Conservation (phyloP, 2,797 vertebrate genomes). For the Phaenicophaeus curvirostris region DNA sequence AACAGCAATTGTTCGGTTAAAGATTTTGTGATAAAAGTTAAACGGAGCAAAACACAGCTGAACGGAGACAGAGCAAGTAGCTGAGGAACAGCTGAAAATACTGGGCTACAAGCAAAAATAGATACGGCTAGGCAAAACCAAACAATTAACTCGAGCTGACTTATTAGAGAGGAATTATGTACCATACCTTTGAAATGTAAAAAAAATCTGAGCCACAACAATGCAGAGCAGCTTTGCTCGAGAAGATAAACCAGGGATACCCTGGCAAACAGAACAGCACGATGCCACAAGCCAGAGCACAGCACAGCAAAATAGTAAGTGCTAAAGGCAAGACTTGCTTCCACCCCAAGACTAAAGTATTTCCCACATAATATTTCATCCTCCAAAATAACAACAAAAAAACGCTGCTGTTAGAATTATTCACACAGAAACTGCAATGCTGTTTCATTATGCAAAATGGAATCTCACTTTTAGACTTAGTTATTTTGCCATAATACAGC, state of each 20-base stretch:
- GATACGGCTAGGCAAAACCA: background rate
- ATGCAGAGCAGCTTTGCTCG: background rate
- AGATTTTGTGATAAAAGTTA: slow-evolving; percentile 48
- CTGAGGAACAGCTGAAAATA: slow-evolving; percentile 20
- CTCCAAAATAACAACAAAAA: slow-evolving; percentile 49
- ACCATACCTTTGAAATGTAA: background rate
- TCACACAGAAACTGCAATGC: slow-evolving; percentile 63
- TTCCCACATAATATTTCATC: slow-evolving; percentile 60
- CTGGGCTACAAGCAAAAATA: slow-evolving; percentile 16
- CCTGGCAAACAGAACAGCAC: slow-evolving; percentile 15
- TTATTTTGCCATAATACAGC: slow-evolving; percentile 68
- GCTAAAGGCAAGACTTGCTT: slow-evolving; percentile 38
- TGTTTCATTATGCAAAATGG: slow-evolving; percentile 70
- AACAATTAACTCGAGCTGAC: background rate
- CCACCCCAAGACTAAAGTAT: slow-evolving; percentile 44
- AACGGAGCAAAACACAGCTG: slow-evolving; percentile 1
- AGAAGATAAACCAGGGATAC: background rate
- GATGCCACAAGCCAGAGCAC: background rate
- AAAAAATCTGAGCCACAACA: background rate
- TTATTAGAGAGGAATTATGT: background rate
- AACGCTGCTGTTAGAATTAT: background rate
- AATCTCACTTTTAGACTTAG: slow-evolving; percentile 72
- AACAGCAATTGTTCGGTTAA: background rate
- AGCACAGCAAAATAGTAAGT: background rate
- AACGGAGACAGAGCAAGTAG: background rate